Percentiles rank a stretch among this genome's conserved stretches.
These are phyloP conservation scores for Euleptes europaea DNA, from an alignment of 2,113 vertebrate genomes.

Conservation along the genomic window DNA sequence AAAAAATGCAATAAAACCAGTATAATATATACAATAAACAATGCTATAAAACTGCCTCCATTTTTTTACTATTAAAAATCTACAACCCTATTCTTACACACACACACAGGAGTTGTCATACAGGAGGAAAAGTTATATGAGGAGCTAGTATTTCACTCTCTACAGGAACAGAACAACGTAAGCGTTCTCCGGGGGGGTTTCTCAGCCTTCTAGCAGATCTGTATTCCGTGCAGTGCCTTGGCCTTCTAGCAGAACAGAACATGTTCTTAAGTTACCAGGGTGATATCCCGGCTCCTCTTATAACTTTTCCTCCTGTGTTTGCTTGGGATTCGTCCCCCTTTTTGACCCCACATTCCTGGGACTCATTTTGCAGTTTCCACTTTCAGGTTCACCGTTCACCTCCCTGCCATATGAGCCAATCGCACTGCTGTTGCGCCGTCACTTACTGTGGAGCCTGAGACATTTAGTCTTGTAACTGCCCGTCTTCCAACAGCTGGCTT, in stretches of 20 bases:
- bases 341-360: background rate
- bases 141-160: no score
- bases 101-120: no score
- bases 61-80: no score
- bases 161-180: no score
- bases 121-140: no score
- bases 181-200: no score
- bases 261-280: background rate
- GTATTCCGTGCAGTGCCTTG: no score
- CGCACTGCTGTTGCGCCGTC: background rate
- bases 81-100: no score
- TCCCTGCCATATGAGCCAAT: background rate
- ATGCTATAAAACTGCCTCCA: no score
- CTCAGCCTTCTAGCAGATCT: background rate
- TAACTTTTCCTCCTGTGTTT: background rate
- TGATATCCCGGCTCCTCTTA: background rate
- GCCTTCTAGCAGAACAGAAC: background rate
- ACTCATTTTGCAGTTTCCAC: background rate
- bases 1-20: no score
- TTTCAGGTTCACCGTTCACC: background rate
- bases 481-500: background rate
- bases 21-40: no score
- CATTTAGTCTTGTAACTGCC: background rate
- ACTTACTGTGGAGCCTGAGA: background rate
- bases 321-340: background rate